These are phyloP conservation scores for Loris lydekkerianus DNA, from an alignment of 2,797 vertebrate species.

Conservation along the genomic window DNA sequence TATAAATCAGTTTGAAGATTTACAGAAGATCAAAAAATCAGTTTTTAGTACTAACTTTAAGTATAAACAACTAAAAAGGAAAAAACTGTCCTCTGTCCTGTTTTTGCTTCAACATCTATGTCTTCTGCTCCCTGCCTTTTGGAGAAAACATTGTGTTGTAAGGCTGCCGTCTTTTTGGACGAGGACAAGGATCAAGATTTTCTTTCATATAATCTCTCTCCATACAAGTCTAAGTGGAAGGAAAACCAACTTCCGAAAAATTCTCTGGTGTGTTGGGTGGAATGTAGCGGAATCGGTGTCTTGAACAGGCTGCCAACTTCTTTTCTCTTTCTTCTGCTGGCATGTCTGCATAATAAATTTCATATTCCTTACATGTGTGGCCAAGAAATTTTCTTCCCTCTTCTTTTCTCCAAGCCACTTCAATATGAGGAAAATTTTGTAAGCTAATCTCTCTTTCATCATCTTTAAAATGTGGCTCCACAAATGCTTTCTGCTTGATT, in stretches of 20 bases:
- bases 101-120: constrained; percentile 78
- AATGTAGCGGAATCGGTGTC: constrained; percentile 95
- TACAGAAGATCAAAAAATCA: constrained; percentile 68
- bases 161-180: constrained; percentile 92
- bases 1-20: constrained; percentile 75
- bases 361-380: too few relatives aligned
- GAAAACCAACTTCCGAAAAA: constrained; percentile 99
- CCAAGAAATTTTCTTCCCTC: too few relatives aligned
- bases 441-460: too few relatives aligned
- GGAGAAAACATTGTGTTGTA: constrained; percentile 49
- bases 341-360: constrained; percentile 93
- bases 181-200: constrained; percentile 91
- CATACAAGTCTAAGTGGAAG: constrained; percentile 96
- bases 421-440: too few relatives aligned
- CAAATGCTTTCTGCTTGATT: too few relatives aligned
- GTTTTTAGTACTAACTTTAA: constrained; percentile 84
- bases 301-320: constrained; percentile 95
- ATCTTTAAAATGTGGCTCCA: too few relatives aligned
- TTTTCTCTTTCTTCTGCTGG: constrained; percentile 94
- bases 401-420: too few relatives aligned
- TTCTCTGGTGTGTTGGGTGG: constrained; percentile 96
- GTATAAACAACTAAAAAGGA: constrained; percentile 87
- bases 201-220: constrained; percentile 98
- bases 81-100: constrained; percentile 30
- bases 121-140: constrained; percentile 89